phyloP scores from a whole-genome alignment of 2,797 vertebrate species.

The Sebastes vulpes region DNA sequence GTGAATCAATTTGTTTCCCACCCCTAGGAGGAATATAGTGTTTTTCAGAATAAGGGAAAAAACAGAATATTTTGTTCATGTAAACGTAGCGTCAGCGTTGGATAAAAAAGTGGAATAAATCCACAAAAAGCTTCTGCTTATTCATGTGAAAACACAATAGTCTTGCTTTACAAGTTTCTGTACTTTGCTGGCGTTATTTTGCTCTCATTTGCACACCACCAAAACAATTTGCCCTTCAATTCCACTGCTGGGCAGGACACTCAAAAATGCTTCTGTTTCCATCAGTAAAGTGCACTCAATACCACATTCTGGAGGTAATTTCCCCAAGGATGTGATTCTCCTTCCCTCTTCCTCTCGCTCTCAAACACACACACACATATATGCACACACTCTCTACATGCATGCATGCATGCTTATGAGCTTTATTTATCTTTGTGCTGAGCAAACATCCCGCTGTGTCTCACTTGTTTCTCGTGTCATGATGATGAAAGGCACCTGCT shows the following conservation, averaged over 20 bases:
- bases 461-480: slow-evolving; percentile 71
- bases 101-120: neutral
- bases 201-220: slow-evolving; percentile 30
- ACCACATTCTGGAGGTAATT: slow-evolving; percentile 70
- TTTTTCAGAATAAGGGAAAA: fast-evolving
- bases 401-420: slow-evolving; percentile 51
- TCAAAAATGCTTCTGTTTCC: slow-evolving; percentile 50
- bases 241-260: slow-evolving; percentile 25
- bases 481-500: slow-evolving; percentile 81
- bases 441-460: slow-evolving; percentile 66
- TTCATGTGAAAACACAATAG: slow-evolving; percentile 11
- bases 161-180: slow-evolving; percentile 22
- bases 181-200: slow-evolving; percentile 29
- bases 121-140: neutral
- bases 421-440: slow-evolving; percentile 72
- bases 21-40: too few species aligned
- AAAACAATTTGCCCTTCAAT: slow-evolving; percentile 55
- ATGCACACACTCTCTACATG: slow-evolving; percentile 25
- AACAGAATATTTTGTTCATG: fast-evolving
- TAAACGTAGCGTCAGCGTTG: too few species aligned
- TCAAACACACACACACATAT: neutral
- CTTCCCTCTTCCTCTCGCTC: neutral
- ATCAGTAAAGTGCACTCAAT: slow-evolving; percentile 66
- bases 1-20: too few species aligned
- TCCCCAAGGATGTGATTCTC: slow-evolving; percentile 64